Base-by-base conservation (phyloP, 2,888 invertebrate genomes). In the Caenorhabditis zanzibari region DNA sequence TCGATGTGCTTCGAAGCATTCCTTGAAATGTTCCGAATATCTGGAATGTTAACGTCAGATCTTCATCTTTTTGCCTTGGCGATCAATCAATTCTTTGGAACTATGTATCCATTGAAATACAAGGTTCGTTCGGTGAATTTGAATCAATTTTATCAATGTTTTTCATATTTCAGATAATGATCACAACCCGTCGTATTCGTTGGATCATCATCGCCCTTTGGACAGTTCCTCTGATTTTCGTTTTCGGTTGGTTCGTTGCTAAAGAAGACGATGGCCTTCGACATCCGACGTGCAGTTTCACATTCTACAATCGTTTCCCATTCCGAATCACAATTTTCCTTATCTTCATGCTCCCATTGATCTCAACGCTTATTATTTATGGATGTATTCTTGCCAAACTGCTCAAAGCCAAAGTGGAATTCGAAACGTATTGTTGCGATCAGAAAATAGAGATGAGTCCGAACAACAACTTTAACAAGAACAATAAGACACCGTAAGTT, bases 21-120 rank as follows among this genome's bases (percentile, higher is more conserved):
- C 28, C 58, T 89, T 10, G 89, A 87, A 61, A 89, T 91, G 63
- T 89, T 91, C 59, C 86, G 91, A n/a, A 88, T 91, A 35, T 80
- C 88, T 7, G 90, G 90, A 44, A 91, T 91, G 91, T 85, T 91
- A 22, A 91, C 91, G 9, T 91, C 90, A 7, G 90, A 91, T 83
- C 84, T 90, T 74, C 91, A 91, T 66, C 84, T 91, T 0, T 90
- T 91, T 58, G 91, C 90, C 4, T 74, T 91, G 35, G 90, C 91
- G 3, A 87, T 90, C 52, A 90, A 91, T 74, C 91, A 91, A 58
- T 91, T 90, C 74, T 68, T 91, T 9, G 91, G 91, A 41, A 91
- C 90, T 12, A 84, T 89, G 74, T 90, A 88, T 85, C 91, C 91
- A 14, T 82, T 91, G 7, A 89, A 89, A 61, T 91, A 91, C 76